A percentile compares a stretch with the other conserved stretches of the same genome.
Conservation (phyloP, 2,888 invertebrate species). For the Ornithoptera alexandrae region DNA sequence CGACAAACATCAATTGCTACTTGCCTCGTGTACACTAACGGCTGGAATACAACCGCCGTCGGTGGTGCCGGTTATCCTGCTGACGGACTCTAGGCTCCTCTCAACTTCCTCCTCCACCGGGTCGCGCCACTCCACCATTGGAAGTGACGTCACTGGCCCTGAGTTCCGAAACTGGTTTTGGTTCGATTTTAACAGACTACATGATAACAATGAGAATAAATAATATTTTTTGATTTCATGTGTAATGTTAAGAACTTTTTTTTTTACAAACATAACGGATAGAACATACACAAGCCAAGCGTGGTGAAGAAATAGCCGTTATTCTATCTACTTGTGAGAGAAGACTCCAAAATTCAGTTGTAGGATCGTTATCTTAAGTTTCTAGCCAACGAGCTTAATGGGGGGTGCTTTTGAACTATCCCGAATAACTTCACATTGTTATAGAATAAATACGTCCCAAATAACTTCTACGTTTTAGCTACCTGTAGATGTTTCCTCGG, state of each 20-base stretch:
- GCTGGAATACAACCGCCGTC: conserved; percentile 55
- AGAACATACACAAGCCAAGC: no score
- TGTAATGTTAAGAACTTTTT: neutral
- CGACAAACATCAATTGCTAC: neutral
- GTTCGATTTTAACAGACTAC: neutral
- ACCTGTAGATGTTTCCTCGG: conserved; percentile 51
- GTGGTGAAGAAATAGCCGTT: no score
- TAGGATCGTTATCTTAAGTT: no score
- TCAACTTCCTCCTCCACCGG: conserved; percentile 73
- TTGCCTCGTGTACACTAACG: conserved; percentile 58
- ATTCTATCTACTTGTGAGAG: no score
- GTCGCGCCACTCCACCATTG: conserved; percentile 73
- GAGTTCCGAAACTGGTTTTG: neutral
- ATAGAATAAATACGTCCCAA: no score
- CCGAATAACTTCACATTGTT: no score
- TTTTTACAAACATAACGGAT: no score
- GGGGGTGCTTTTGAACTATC: no score
- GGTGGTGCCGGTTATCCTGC: conserved; percentile 61
- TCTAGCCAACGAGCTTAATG: neutral
- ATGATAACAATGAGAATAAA: neutral
- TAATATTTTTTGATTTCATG: neutral
- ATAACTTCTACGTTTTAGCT: conserved; percentile 1
- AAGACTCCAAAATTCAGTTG: no score
- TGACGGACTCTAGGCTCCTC: conserved; percentile 65
- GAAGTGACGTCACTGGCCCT: conserved; percentile 53